These are phyloP conservation scores for Anomalospiza imberbis DNA, from an alignment of 2,797 vertebrate genomes.

Conservation along the genomic window DNA sequence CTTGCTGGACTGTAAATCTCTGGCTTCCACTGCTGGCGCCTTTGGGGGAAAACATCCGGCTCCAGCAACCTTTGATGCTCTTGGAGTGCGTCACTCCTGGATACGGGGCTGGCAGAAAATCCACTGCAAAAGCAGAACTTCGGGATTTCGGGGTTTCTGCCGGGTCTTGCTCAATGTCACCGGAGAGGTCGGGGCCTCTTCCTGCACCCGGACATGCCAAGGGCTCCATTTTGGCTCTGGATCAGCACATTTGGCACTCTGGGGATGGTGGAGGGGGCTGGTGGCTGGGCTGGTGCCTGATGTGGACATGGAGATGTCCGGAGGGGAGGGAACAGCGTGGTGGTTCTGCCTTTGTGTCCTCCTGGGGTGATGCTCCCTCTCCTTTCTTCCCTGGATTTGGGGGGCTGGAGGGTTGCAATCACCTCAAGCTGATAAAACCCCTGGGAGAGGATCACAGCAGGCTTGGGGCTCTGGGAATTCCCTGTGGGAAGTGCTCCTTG, in stretches of 20 bases:
- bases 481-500: accelerated
- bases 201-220: accelerated
- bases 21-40: neutral
- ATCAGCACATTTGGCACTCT: accelerated
- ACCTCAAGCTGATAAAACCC: neutral
- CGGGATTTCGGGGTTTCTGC: neutral
- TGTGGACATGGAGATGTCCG: accelerated
- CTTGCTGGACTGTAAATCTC: constrained; percentile 22
- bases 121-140: neutral
- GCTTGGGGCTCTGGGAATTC: neutral
- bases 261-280: neutral
- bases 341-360: neutral
- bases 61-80: neutral
- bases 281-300: accelerated
- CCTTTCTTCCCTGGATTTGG: neutral
- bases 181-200: neutral
- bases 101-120: accelerated
- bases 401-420: accelerated
- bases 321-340: accelerated
- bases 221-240: accelerated
- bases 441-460: neutral
- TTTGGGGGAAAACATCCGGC: constrained; percentile 30
- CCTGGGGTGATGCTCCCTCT: neutral
- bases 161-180: neutral
- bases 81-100: neutral